These are phyloP conservation scores for Axis porcinus DNA, from an alignment of 2,113 vertebrate species.

Conservation along the genomic window DNA sequence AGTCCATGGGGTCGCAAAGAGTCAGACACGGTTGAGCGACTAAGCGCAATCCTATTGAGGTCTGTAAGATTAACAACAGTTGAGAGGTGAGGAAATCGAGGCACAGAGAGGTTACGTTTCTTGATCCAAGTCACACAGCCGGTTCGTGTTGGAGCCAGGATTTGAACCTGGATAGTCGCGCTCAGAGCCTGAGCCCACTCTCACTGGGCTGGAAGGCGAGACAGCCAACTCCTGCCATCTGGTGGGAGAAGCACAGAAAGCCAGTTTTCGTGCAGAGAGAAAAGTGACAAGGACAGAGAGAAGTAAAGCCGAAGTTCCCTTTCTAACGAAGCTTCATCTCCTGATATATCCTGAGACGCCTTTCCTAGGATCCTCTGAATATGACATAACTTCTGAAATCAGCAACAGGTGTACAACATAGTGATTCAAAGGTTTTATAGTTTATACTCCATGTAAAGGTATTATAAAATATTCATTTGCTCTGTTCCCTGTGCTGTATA, in stretches of 20 bases:
- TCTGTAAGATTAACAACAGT: not conserved
- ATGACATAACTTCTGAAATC: not conserved
- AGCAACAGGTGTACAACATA: not conserved
- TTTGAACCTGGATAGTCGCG: not conserved
- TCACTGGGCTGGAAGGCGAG: not conserved
- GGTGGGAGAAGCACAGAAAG: not conserved
- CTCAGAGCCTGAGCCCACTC: not conserved
- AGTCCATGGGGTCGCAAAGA: not conserved
- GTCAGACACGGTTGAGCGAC: accelerated
- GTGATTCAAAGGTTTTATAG: not conserved
- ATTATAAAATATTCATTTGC: not conserved
- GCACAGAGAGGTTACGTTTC: not conserved
- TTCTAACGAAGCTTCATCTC: not conserved
- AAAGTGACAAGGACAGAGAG: not conserved
- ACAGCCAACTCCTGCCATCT: not conserved
- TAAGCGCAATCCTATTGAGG: not conserved
- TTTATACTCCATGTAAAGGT: not conserved
- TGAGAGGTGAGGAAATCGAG: not conserved
- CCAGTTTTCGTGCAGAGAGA: not conserved
- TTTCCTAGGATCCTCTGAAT: not conserved
- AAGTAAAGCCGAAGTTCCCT: not conserved
- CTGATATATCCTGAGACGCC: not conserved
- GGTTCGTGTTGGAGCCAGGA: not conserved
- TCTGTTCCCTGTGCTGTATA: not conserved
- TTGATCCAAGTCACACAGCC: not conserved